phyloP scores from a whole-genome alignment of 2,888 invertebrate species.

The Cryptophagus acutangulus region DNA sequence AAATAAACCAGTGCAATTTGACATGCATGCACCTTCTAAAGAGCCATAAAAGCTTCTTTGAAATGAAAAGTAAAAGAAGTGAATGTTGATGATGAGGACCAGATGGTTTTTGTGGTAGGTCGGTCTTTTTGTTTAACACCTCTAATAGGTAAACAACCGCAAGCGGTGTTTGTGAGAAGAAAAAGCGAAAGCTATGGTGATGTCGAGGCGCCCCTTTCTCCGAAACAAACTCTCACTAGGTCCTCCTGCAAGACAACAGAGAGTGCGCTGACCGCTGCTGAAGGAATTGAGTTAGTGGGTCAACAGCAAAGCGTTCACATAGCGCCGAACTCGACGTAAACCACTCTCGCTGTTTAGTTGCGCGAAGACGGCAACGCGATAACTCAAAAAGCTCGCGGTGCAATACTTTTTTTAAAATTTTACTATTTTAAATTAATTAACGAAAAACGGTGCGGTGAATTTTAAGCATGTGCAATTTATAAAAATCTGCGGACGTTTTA shows the following conservation, averaged over 20 bases:
- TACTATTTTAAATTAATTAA: too few relatives aligned
- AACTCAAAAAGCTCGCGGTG: too few relatives aligned
- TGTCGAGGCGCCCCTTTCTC: slow-evolving; percentile 29
- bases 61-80: too few relatives aligned
- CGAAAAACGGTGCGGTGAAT: too few relatives aligned
- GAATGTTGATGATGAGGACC: too few relatives aligned
- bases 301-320: slow-evolving; percentile 29
- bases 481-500: too few relatives aligned
- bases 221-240: slow-evolving; percentile 17
- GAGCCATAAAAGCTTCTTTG: too few relatives aligned
- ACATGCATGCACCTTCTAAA: too few relatives aligned
- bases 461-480: slow-evolving; percentile 5
- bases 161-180: slow-evolving; percentile 6
- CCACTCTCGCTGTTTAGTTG: slow-evolving; percentile 29
- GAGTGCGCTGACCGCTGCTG: slow-evolving; percentile 47
- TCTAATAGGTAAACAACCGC: slow-evolving; percentile 13
- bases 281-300: slow-evolving; percentile 50
- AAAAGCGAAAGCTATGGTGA: slow-evolving; percentile 29
- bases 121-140: slow-evolving; percentile 6
- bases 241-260: slow-evolving; percentile 15
- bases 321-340: slow-evolving; percentile 23
- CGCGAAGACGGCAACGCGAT: slow-evolving; percentile 27
- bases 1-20: too few relatives aligned
- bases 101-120: slow-evolving; percentile 24
- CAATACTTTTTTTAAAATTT: too few relatives aligned